Conservation (phyloP, 1,140 invertebrate genomes). For the Hyposmocoma kahamanoa region DNA sequence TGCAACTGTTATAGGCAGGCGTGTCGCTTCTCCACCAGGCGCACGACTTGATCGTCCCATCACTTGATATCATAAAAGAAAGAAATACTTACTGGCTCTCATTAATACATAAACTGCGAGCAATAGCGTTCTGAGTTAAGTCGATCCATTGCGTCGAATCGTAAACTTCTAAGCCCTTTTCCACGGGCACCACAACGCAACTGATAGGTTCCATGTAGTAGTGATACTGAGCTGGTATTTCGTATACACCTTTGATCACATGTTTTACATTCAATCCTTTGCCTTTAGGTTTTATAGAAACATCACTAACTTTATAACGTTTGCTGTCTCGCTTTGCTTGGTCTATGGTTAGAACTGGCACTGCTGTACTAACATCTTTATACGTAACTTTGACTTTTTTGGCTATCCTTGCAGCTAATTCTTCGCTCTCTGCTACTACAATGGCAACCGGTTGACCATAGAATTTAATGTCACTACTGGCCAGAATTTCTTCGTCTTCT, state of each 20-base stretch:
- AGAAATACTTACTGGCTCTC: constrained; percentile 59
- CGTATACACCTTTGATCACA: constrained; percentile 47
- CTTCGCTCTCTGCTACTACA: constrained; percentile 78
- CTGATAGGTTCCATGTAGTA: constrained; percentile 76
- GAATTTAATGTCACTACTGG: constrained; percentile 71
- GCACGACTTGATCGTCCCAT: too few species aligned
- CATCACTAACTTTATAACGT: constrained; percentile 31
- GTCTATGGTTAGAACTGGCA: constrained; percentile 53
- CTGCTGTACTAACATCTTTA: constrained; percentile 38
- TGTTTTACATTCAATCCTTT: constrained; percentile 54
- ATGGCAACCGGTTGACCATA: constrained; percentile 85
- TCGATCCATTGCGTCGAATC: constrained; percentile 81
- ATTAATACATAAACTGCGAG: constrained; percentile 70
- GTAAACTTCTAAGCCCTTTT: constrained; percentile 77
- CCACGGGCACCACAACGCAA: constrained; percentile 77
- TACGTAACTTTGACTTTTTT: constrained; percentile 82
- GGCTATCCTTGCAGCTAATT: constrained; percentile 77
- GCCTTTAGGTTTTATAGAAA: constrained; percentile 41
- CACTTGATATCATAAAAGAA: too few species aligned
- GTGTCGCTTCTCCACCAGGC: too few species aligned
- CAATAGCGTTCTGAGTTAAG: constrained; percentile 75
- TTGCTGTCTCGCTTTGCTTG: constrained; percentile 43
- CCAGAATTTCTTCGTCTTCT: constrained; percentile 74
- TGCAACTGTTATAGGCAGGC: too few species aligned
- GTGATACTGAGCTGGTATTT: constrained; percentile 58